A percentile compares a stretch with the other conserved stretches of the same genome.
phyloP scores from a whole-genome alignment of 1,140 invertebrate genomes.

The Asbolus verrucosus region DNA sequence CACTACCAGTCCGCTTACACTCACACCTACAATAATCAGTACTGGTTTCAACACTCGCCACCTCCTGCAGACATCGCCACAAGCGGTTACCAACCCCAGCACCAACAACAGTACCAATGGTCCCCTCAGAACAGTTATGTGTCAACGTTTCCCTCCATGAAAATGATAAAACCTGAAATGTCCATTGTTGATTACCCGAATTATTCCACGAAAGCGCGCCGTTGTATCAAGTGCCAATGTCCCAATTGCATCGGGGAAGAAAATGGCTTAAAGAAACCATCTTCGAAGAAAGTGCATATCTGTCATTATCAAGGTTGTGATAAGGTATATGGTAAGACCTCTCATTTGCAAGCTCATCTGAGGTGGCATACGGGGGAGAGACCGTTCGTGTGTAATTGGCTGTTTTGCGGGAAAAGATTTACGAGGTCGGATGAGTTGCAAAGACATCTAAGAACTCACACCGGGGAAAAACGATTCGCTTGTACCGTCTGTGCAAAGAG shows the following conservation, averaged over 20 bases:
- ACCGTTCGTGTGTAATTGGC: slow-evolving; percentile 82
- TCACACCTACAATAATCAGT: slow-evolving; percentile 58
- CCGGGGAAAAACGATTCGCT: slow-evolving; percentile 84
- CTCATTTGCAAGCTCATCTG: slow-evolving; percentile 88
- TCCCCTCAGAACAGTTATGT: slow-evolving; percentile 57
- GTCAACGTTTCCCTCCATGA: slow-evolving; percentile 51
- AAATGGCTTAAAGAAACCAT: slow-evolving; percentile 71
- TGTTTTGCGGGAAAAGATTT: slow-evolving; percentile 88
- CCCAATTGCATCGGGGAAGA: slow-evolving; percentile 79
- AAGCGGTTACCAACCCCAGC: slow-evolving; percentile 60
- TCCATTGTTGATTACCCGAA: slow-evolving; percentile 53
- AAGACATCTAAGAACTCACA: slow-evolving; percentile 83
- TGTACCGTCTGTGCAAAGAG: slow-evolving; percentile 81
- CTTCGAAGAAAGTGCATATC: slow-evolving; percentile 82
- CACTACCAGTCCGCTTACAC: slow-evolving; percentile 59
- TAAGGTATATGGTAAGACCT: slow-evolving; percentile 93
- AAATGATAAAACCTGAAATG: slow-evolving; percentile 58
- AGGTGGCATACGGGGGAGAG: slow-evolving; percentile 87
- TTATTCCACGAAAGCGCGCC: slow-evolving; percentile 57
- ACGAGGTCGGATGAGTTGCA: slow-evolving; percentile 91
- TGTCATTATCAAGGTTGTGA: slow-evolving; percentile 93
- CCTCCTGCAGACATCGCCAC: slow-evolving; percentile 60
- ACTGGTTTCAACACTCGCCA: slow-evolving; percentile 63
- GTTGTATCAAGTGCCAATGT: slow-evolving; percentile 72
- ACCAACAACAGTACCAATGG: slow-evolving; percentile 54